phyloP scores from a whole-genome alignment of 2,113 vertebrate genomes.

The Atractosteus spatula region DNA sequence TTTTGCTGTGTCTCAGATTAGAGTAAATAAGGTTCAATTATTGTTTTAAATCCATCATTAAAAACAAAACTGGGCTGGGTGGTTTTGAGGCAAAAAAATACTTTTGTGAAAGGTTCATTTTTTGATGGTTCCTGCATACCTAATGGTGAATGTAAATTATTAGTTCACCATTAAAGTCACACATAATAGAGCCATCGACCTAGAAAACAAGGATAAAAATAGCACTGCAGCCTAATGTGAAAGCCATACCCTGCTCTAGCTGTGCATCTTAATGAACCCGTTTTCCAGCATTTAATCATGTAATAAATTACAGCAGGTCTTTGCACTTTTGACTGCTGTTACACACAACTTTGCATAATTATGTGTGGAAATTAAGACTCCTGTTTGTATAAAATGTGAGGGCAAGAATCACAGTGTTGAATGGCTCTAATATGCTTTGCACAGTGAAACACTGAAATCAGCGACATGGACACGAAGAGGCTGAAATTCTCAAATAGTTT shows the following conservation, averaged over 20 bases:
- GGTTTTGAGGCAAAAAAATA: background rate
- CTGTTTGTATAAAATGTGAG: background rate
- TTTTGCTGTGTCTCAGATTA: no score
- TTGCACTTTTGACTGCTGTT: background rate
- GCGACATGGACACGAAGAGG: no score
- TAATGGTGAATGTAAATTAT: background rate
- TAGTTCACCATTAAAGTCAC: background rate
- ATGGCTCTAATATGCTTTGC: background rate
- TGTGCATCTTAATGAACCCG: background rate
- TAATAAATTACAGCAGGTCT: background rate
- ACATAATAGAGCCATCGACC: background rate
- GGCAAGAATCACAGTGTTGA: background rate
- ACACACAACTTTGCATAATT: background rate
- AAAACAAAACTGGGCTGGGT: no score
- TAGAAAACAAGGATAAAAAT: slow-evolving; percentile 3
- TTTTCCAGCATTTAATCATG: background rate
- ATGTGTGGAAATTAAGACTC: no score
- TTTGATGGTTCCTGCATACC: background rate
- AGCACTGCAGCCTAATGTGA: slow-evolving; percentile 38
- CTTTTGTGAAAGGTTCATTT: background rate
- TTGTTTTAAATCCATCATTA: no score
- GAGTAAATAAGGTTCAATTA: no score
- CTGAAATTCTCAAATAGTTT: no score
- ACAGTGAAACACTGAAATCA: background rate
- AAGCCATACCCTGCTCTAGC: background rate